Evolutionary conservation across 2,113 vertebrate species (phyloP).

Genomic region (Clarias macrocephalus): DNA sequence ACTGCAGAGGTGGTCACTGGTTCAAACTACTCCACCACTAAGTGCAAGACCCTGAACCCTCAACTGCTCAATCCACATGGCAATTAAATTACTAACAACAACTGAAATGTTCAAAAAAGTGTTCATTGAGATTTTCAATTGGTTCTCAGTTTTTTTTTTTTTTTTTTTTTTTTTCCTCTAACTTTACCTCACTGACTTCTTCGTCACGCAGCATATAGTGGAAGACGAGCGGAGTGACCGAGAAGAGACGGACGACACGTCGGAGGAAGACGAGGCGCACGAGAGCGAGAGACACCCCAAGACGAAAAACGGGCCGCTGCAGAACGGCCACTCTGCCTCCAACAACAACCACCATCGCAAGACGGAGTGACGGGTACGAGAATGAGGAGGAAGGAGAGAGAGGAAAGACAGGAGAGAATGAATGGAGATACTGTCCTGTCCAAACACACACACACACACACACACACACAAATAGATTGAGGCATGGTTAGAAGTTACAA

Average conservation of each 20-base stretch:
- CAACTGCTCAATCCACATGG: neutral
- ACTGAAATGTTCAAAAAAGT: neutral
- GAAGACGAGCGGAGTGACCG: constrained; percentile 90
- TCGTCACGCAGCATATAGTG: constrained; percentile 68
- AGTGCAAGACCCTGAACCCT: too few species aligned
- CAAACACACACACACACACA: constrained; percentile 17
- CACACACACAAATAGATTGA: constrained; percentile 35
- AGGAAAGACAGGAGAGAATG: constrained; percentile 18
- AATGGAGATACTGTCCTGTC: neutral
- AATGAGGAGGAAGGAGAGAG: constrained; percentile 31
- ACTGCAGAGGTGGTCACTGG: too few species aligned
- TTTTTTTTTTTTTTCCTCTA: neutral
- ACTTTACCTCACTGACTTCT: neutral
- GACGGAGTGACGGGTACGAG: constrained; percentile 60
- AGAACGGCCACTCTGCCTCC: constrained; percentile 78
- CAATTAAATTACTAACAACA: neutral
- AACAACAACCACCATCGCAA: constrained; percentile 86
- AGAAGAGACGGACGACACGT: constrained; percentile 86
- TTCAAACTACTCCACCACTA: too few species aligned
- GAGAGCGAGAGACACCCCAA: constrained; percentile 35
- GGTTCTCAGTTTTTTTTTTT: too few species aligned
- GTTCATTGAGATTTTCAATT: neutral
- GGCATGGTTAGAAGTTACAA: neutral
- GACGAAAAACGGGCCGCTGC: constrained; percentile 77
- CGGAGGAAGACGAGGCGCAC: constrained; percentile 76